Base-by-base conservation (phyloP, 2,888 invertebrate species). In the Limenitis arthemis region DNA sequence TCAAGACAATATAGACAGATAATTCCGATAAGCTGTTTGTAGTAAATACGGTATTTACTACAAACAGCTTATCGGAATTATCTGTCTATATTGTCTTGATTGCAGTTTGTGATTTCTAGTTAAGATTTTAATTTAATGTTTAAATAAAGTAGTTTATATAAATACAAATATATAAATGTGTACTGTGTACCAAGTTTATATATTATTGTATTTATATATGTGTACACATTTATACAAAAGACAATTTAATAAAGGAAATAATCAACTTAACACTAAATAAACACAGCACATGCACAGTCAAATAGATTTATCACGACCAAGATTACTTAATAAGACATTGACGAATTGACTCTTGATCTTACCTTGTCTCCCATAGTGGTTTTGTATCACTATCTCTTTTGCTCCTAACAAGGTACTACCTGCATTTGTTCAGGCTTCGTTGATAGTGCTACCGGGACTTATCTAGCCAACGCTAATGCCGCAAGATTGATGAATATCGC, bases 251-350 rank as follows among this genome's bases (percentile, higher is more conserved):
- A 42, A 34, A 12, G 5, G 11, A n/a, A 5, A 20, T 7, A 32
- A 62, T 70, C 72, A 76, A 73, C 75, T 50, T 66, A 71, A 62
- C 63, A 11, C 32, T 40, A 73, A 76, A 69, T 72, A 76, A 79
- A 78, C 78, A 77, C 81, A 79, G 74, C 72, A 56, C 61, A 70
- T 70, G 72, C 71, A 68, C 69, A 70, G 73, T 71, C 66, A 63
- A 61, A 49, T 61, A 73, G 79, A 79, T 81, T 81, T 82, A 82
- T 83, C 79, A 77, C 75, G 75, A 75, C 77, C 77, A 76, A 82
- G 85, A 84, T 83, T 83, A 85, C 77, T 67, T 68, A 69, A 80
- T 72, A 71, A 74, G 83, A 85, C 84, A 80, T 73, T 84, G 84
- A 85, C 79, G 71, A 77, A 84, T 85, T 81, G 82, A 80, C 81